Conservation (phyloP, 2,888 invertebrate genomes). For the Patella ulyssiponensis region DNA sequence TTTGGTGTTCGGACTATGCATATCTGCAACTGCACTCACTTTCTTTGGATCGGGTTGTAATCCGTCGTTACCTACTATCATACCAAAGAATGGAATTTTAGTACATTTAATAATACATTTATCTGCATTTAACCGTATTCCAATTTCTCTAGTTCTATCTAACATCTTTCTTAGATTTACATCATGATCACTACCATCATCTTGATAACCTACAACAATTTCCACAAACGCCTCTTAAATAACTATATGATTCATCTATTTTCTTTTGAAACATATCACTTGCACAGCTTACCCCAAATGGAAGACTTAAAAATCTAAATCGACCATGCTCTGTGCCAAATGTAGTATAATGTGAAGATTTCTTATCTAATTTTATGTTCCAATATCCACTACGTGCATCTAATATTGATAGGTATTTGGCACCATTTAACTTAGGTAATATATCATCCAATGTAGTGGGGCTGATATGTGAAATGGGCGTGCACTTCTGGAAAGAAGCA, state of each 20-base stretch:
- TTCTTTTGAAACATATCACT: conserved; percentile 12
- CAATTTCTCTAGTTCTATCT: conserved; percentile 1
- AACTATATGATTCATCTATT: not conserved
- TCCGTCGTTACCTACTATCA: not conserved
- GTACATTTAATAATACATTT: conserved; percentile 8
- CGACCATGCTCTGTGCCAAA: conserved; percentile 7
- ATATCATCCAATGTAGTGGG: conserved; percentile 1
- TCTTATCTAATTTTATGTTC: conserved; percentile 4
- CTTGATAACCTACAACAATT: conserved; percentile 2
- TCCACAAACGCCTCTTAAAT: conserved; percentile 4
- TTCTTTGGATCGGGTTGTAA: not conserved
- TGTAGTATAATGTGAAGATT: conserved; percentile 1
- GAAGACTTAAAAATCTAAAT: conserved; percentile 1
- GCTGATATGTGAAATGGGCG: too few relatives aligned
- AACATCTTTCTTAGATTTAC: conserved; percentile 6
- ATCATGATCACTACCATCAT: conserved; percentile 7
- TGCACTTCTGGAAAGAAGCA: too few relatives aligned
- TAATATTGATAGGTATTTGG: conserved; percentile 5
- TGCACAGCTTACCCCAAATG: conserved; percentile 1
- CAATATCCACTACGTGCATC: not conserved
- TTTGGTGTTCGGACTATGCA: conserved; percentile 29
- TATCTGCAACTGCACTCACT: conserved; percentile 13
- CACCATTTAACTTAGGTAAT: not conserved
- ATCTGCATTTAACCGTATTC: not conserved
- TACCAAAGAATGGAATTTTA: conserved; percentile 7